Conservation (phyloP, 1,140 invertebrate genomes). For the Proctacanthus coquilletti region DNA sequence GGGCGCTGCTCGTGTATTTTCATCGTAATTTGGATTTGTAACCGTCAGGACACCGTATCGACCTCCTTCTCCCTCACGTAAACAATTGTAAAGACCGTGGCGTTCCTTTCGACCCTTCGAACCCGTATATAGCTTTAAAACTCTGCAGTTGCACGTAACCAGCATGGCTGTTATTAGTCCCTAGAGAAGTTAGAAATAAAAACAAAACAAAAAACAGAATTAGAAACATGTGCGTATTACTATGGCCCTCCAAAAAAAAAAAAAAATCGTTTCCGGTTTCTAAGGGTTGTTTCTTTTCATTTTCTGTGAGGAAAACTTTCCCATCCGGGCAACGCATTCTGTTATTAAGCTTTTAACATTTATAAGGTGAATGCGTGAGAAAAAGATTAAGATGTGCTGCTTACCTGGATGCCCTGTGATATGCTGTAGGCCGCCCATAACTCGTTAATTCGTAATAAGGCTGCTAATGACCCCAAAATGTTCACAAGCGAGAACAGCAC, state of each 20-base stretch:
- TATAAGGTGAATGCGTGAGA: too few species aligned
- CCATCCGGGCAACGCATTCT: too few species aligned
- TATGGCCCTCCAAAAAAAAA: too few species aligned
- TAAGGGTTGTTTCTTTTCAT: too few species aligned
- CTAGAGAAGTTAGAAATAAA: constrained; percentile 20
- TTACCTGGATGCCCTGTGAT: constrained; percentile 6
- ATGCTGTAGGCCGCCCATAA: constrained; percentile 6
- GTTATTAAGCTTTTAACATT: too few species aligned
- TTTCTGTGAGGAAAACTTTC: too few species aligned
- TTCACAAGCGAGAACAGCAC: constrained; percentile 5
- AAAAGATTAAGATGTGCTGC: too few species aligned
- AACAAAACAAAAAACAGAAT: constrained; percentile 3
- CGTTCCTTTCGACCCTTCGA: constrained; percentile 9
- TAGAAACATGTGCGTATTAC: neutral
- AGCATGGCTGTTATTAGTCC: constrained; percentile 43
- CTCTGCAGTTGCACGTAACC: constrained; percentile 48
- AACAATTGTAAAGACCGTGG: constrained; percentile 5
- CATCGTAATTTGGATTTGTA: constrained; percentile 8
- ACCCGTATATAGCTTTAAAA: constrained; percentile 36
- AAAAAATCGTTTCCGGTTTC: too few species aligned
- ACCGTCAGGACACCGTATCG: constrained; percentile 6
- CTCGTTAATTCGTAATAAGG: constrained; percentile 1
- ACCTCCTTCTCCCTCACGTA: constrained; percentile 6
- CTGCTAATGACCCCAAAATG: constrained; percentile 4
- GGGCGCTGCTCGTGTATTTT: neutral